Evolutionary conservation across 2,113 vertebrate genomes (phyloP).

Genomic region (Heloderma charlesbogerti): DNA sequence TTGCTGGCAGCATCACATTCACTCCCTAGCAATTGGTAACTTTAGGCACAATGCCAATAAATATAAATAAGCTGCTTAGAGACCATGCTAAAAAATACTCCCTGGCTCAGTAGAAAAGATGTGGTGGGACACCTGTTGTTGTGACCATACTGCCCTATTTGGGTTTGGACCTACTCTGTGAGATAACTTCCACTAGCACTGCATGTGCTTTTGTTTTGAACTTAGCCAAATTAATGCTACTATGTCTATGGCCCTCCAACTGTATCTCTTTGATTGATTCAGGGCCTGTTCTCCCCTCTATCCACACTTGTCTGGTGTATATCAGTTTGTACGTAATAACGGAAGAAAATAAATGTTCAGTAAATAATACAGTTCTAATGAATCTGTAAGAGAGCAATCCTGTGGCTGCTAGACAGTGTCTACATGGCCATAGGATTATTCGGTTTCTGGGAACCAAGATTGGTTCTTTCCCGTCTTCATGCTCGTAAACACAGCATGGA

Average conservation of each 20-base stretch:
- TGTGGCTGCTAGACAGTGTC: no score
- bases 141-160: not conserved
- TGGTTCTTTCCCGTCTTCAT: no score
- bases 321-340: not conserved
- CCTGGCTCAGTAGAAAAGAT: slow-evolving; percentile 60
- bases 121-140: slow-evolving; percentile 66
- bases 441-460: no score
- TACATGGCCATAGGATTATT: no score
- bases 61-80: slow-evolving; percentile 60
- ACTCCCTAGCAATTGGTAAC: slow-evolving; percentile 48
- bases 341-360: not conserved
- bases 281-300: not conserved
- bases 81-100: slow-evolving; percentile 56
- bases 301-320: not conserved
- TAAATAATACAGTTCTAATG: not conserved
- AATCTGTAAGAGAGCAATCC: not conserved
- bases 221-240: not conserved
- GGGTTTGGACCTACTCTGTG: not conserved
- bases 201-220: not conserved
- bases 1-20: slow-evolving; percentile 61
- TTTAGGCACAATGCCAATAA: slow-evolving; percentile 41
- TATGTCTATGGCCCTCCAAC: not conserved
- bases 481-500: no score
- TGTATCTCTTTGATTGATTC: not conserved
- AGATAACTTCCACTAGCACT: not conserved